These are phyloP conservation scores for Tamias sibiricus DNA, from an alignment of 2,113 vertebrate genomes.

Conservation along the genomic window DNA sequence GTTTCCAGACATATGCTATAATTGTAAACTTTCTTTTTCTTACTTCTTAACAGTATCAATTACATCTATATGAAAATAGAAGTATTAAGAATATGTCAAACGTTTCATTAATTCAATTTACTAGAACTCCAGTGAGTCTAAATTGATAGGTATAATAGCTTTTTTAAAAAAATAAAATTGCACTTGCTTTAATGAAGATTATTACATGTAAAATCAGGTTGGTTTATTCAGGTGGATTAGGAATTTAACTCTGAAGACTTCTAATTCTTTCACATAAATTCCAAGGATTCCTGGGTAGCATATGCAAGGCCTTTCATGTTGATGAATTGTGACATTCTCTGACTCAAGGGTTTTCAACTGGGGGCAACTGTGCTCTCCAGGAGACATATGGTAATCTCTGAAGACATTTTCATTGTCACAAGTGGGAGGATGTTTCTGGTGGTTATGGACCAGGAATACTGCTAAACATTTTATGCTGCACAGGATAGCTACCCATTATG, in stretches of 20 bases:
- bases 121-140: not conserved
- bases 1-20: not conserved
- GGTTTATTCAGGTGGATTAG: constrained; percentile 74
- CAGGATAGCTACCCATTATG: not conserved
- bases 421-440: not conserved
- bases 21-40: not conserved
- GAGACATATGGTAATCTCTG: constrained; percentile 15
- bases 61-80: not conserved
- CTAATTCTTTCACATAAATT: constrained; percentile 70
- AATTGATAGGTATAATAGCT: not conserved
- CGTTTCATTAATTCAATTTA: not conserved
- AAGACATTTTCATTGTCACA: constrained; percentile 40
- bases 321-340: constrained; percentile 54
- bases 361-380: not conserved
- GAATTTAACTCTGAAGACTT: constrained; percentile 60
- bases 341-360: not conserved
- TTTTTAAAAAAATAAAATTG: not conserved
- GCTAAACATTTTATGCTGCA: not conserved
- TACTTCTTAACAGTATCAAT: not conserved
- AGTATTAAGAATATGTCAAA: not conserved
- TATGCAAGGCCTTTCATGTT: constrained; percentile 66
- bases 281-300: constrained; percentile 63
- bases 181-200: constrained; percentile 22
- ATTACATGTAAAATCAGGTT: constrained; percentile 58
- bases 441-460: not conserved